phyloP scores from a whole-genome alignment of 2,113 vertebrate genomes.

The Hippoglossus stenolepis region DNA sequence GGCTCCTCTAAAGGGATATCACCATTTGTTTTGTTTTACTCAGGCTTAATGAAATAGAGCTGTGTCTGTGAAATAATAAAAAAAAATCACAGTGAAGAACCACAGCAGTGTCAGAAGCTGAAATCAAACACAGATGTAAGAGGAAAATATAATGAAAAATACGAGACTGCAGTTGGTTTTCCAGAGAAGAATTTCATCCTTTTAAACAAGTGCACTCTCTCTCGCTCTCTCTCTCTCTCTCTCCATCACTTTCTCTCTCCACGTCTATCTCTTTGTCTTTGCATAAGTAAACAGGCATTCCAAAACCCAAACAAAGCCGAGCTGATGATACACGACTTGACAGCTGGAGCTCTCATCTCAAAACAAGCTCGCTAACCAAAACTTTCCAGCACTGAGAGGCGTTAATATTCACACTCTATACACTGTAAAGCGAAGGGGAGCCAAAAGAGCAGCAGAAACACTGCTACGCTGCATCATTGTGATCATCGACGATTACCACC shows the following conservation, averaged over 20 bases:
- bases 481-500: neutral
- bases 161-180: slow-evolving; percentile 26
- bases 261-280: slow-evolving; percentile 31
- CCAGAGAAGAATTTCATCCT: slow-evolving; percentile 25
- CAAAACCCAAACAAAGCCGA: slow-evolving; percentile 42
- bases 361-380: slow-evolving; percentile 48
- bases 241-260: slow-evolving; percentile 1
- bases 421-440: neutral
- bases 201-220: neutral
- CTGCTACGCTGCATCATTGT: neutral
- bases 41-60: slow-evolving; percentile 18
- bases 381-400: slow-evolving; percentile 27
- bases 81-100: slow-evolving; percentile 25
- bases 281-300: slow-evolving; percentile 60
- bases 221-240: neutral
- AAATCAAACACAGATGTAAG: slow-evolving; percentile 12
- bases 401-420: neutral
- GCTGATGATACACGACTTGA: slow-evolving; percentile 60
- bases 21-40: slow-evolving; percentile 35
- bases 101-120: neutral
- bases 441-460: neutral
- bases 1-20: slow-evolving; percentile 33
- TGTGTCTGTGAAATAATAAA: slow-evolving; percentile 19
- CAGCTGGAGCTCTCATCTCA: slow-evolving; percentile 52
- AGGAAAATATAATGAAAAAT: slow-evolving; percentile 2